These are phyloP conservation scores for Cynopterus sphinx DNA, from an alignment of 2,797 vertebrate species.

Conservation along the genomic window DNA sequence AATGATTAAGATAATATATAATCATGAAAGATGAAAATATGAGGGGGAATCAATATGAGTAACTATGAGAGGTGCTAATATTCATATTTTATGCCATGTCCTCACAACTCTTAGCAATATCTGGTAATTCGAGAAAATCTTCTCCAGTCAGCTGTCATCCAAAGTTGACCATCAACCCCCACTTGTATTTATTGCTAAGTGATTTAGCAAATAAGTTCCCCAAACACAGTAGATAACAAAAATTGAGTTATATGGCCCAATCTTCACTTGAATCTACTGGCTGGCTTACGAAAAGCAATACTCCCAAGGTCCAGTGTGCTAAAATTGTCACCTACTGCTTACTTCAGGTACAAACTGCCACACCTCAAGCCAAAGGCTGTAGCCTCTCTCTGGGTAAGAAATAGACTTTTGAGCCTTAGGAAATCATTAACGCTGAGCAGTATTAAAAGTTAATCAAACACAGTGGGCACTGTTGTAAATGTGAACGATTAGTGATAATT, in stretches of 20 bases:
- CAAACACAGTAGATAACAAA: neutral
- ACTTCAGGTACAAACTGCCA: conserved; percentile 24
- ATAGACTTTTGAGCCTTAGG: neutral
- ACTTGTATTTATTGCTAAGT: neutral
- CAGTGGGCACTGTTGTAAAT: neutral
- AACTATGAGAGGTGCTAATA: neutral
- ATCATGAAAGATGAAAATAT: neutral
- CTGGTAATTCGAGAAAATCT: neutral
- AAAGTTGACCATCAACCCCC: neutral
- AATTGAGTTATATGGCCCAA: neutral
- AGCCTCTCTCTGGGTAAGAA: neutral
- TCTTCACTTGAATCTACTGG: neutral
- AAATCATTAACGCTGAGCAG: neutral
- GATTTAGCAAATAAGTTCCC: neutral
- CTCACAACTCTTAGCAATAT: neutral
- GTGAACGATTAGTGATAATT: neutral
- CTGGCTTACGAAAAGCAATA: neutral
- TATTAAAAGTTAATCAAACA: conserved; percentile 26
- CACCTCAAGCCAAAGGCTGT: neutral
- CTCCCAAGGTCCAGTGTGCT: neutral
- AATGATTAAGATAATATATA: neutral
- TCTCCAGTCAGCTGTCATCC: neutral
- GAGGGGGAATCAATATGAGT: neutral
- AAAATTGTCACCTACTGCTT: conserved; percentile 71
- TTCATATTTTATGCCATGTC: neutral